Evolutionary conservation across 2,113 vertebrate species (phyloP), one percentile per base, ranked within the genome.

Genomic region (Sphaerodactylus townsendi): DNA sequence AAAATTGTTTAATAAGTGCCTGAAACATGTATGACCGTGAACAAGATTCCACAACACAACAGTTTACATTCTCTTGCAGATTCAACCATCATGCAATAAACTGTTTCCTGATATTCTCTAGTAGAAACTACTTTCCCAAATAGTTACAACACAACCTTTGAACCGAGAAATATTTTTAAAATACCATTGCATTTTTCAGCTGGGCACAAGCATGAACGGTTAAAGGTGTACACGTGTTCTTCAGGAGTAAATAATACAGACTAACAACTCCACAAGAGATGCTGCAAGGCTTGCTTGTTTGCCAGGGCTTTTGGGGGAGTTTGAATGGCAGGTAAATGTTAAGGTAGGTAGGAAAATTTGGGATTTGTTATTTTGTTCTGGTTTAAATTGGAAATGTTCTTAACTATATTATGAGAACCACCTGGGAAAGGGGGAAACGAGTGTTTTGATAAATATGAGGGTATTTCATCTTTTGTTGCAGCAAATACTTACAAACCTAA

Each of bases 141-240:
- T 1, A 76, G 85, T 74, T 41, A 92, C 79, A 91, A 28, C 0
- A 1, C 77, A 13, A 86, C 84, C 71, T 75, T 91, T 86, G 86
- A 69, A 85, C 39, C 0, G 2, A 13, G 76, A 56, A 59, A 10
- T 0, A 1, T 9, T 0, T 87, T 69, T 75, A 68, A 70, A 84
- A 66, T 15, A 6, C 0, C 2, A 66, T 70, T 81, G 87, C 81
- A 37, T 39, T 48, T 72, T 48, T 46, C 0, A 68, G 15, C 2
- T 9, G 46, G 3, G 0, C 0, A 39, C 6, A 14, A 15, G 44
- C 1, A 6, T 75, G 74, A 65, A 30, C 3, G 35, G 14, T 50
- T 33, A 66, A 62, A 68, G 5, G 4, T 46, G 10, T 66, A 25
- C 68, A 70, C 19, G 41, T 17, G 39, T 3, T 21, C 14, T n/a